These are phyloP conservation scores for Nemapogon koenigi DNA, from an alignment of 2,888 invertebrate species.

Conservation along the genomic window DNA sequence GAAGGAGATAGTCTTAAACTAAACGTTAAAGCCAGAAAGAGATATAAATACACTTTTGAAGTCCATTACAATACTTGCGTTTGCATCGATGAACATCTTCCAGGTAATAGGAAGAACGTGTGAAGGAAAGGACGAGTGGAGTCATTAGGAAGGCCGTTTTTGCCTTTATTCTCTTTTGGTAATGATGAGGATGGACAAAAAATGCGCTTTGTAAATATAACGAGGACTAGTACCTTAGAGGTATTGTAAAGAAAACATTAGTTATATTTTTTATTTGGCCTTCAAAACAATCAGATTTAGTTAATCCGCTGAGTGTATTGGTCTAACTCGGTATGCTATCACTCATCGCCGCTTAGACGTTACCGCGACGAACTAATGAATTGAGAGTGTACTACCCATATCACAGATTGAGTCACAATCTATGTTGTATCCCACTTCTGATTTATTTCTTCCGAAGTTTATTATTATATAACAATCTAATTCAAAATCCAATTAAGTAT, in stretches of 20 bases:
- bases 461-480: no score
- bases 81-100: constrained; percentile 31
- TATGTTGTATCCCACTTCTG: no score
- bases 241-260: no score
- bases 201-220: constrained; percentile 25
- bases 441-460: no score
- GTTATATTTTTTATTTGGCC: no score
- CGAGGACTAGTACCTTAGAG: constrained; percentile 11
- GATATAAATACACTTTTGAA: constrained; percentile 23
- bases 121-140: constrained; percentile 46
- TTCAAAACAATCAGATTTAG: no score
- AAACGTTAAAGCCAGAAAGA: constrained; percentile 25
- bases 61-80: constrained; percentile 14
- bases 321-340: not conserved
- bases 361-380: no score
- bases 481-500: no score
- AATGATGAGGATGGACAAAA: constrained; percentile 27
- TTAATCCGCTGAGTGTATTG: not conserved
- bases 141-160: constrained; percentile 41
- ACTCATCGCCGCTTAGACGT: not conserved
- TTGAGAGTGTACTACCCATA: no score
- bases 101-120: constrained; percentile 49
- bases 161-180: constrained; percentile 26
- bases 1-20: no score
- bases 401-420: no score